phyloP scores from a whole-genome alignment of 2,888 invertebrate genomes.

The Zele albiditarsus region DNA sequence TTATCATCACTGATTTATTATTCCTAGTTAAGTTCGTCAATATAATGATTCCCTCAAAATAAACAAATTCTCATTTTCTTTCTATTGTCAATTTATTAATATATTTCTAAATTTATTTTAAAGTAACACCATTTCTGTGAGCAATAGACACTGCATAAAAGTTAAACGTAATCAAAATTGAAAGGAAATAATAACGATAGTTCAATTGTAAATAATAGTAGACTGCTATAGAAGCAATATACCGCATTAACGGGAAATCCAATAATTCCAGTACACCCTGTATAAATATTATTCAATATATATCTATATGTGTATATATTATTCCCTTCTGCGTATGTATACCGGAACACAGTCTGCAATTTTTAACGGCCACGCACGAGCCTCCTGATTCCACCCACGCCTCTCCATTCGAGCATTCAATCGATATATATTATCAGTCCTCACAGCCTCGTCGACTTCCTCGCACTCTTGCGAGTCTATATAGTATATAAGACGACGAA shows the following conservation, averaged over 20 bases:
- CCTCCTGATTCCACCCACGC: slow-evolving; percentile 39
- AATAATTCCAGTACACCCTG: neutral
- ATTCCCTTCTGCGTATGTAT: slow-evolving; percentile 1
- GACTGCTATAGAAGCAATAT: too few species aligned
- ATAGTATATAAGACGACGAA: slow-evolving; percentile 2
- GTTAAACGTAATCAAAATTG: too few species aligned
- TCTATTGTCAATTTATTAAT: too few species aligned
- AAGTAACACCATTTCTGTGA: too few species aligned
- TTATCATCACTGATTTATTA: too few species aligned
- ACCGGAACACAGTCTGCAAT: slow-evolving; percentile 33
- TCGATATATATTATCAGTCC: slow-evolving; percentile 30
- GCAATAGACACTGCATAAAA: too few species aligned
- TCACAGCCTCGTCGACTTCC: slow-evolving; percentile 22
- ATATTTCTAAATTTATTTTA: too few species aligned
- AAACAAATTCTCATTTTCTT: too few species aligned
- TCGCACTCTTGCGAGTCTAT: slow-evolving; percentile 1
- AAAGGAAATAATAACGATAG: too few species aligned
- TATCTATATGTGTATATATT: neutral
- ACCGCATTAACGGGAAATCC: neutral
- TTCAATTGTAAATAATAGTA: too few species aligned
- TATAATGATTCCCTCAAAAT: too few species aligned
- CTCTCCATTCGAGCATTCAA: slow-evolving; percentile 21
- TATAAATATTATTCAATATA: neutral
- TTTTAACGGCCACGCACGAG: slow-evolving; percentile 43
- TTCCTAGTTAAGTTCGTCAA: too few species aligned